Evolutionary conservation across 2,888 invertebrate species (phyloP), one percentile per base, ranked within the genome.

Genomic region (Nephrotoma appendiculata): DNA sequence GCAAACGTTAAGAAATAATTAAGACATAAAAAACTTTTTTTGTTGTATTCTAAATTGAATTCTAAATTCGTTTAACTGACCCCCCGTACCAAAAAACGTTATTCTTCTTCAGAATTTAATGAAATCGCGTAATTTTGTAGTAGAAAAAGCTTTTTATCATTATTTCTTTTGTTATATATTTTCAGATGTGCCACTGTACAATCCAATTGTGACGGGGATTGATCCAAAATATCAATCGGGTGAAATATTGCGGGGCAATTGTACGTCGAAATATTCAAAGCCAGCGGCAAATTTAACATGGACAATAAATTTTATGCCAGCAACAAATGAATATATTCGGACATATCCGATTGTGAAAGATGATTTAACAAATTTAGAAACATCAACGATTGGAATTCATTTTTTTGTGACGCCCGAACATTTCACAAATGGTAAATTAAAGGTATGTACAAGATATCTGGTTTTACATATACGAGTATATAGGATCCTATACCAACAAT

Each of bases 401-500:
- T 93, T 93, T 89, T 91, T 92, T 86, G 91, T 93, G 11, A 92
- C 91, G 83, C 90, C 91, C 86, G 92, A 92, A 44, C 93, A 93
- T 90, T 93, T 94, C 88, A 89, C 90, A 41, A 90, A 90, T 86
- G 93, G 93, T 15, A 93, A 93, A 89, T 90, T 94, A 44, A 93
- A 93, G 91, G 93, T 92, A 87, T 89, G 88, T 87, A 87, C 48
- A 9, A 42, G 85, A 6, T 31, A 31, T 31, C 31, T 31, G 31
- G 31, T 31, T 31, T 31, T 31, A 31, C 31, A 15, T 15, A n/a
- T n/a, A n/a, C n/a, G n/a, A n/a, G n/a, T n/a, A n/a, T n/a, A 3
- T 3, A 31, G 31, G 2, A 31, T 31, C 31, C 31, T 31, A 52
- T 15, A 71, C 12, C 7, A 15, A 57, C 0, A 57, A 71, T 71